A percentile compares a stretch with the other conserved stretches of the same genome.
These are phyloP conservation scores for Teleiodes luculella DNA, from an alignment of 2,888 invertebrate genomes.

Conservation along the genomic window DNA sequence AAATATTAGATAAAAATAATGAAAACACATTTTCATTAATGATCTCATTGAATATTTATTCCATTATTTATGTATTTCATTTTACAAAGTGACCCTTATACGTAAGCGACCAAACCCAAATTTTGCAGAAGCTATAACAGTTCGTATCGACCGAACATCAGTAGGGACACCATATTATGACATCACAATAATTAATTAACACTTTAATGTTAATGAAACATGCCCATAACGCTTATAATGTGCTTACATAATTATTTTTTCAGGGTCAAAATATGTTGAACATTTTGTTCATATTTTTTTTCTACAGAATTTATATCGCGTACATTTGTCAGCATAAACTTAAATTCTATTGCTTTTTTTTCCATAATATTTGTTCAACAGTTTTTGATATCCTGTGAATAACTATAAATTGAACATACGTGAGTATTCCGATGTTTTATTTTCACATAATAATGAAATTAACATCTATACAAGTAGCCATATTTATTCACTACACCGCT, in stretches of 20 bases:
- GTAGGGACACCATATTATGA: background rate
- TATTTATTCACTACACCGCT: no score
- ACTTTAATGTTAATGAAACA: background rate
- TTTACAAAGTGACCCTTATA: background rate
- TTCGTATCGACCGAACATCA: constrained; percentile 4
- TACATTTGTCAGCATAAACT: no score
- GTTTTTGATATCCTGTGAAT: no score
- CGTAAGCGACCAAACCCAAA: background rate
- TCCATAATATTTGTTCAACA: no score
- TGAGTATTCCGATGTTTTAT: no score
- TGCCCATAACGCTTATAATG: background rate
- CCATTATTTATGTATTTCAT: background rate
- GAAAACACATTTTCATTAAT: no score
- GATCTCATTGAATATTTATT: background rate
- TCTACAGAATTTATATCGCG: no score
- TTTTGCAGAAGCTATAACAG: background rate
- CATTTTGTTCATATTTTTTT: background rate
- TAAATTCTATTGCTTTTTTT: no score
- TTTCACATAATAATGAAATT: no score
- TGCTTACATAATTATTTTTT: background rate
- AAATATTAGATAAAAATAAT: no score
- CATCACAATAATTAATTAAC: background rate
- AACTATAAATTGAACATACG: no score
- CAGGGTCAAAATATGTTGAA: background rate
- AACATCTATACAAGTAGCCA: no score